Base-by-base conservation (phyloP, 2,113 vertebrate species). In the Prietella phreatophila region DNA sequence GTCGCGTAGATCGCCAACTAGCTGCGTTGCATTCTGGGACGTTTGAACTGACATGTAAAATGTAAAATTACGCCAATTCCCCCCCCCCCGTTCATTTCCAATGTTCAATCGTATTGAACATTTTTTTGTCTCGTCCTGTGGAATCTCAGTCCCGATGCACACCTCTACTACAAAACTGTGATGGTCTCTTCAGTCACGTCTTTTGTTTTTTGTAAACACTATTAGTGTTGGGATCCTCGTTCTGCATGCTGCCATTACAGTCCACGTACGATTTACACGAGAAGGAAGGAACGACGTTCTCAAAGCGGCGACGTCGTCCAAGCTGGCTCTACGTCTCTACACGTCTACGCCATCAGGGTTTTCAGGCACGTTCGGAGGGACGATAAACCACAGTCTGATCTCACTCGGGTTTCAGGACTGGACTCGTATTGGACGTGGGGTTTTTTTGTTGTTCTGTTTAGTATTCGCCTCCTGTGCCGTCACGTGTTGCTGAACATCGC, bases 401-500 rank as follows among this genome's bases (percentile, higher is more conserved):
- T 81, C n/a, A 13, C 25, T 42, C 42, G 50, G 17, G n/a, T 36
- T 79, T 65, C 15, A 85, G 8, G 73, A 78, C 55, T 79, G 17
- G 17, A 25, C 9, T 30, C 2, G 2, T 2, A n/a, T 60, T 33
- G 25, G 6, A 30, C n/a, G 1, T 15, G 25, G n/a, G n/a, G 19
- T 85, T 36, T 75, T 75, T 85, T 85, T 36, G 58, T 75, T 75
- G 42, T 47, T 58, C 17, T n/a, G 73, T 36, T 60, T 75, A 75
- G 15, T 36, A 30, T 78, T 19, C 15, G 22, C 5, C 36, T 82
- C 33, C 53, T 36, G 55, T 63, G 69, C 69, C 36, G 63, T 87
- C 25, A 60, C 10, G 10, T 71, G 42, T 85, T 76, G 76, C 85
- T 89, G 76, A 84, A 87, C 55, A 83, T 89, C 84, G 83, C 22